Conservation (phyloP, 2,797 vertebrate species). For the Sebastes wilsoni region DNA sequence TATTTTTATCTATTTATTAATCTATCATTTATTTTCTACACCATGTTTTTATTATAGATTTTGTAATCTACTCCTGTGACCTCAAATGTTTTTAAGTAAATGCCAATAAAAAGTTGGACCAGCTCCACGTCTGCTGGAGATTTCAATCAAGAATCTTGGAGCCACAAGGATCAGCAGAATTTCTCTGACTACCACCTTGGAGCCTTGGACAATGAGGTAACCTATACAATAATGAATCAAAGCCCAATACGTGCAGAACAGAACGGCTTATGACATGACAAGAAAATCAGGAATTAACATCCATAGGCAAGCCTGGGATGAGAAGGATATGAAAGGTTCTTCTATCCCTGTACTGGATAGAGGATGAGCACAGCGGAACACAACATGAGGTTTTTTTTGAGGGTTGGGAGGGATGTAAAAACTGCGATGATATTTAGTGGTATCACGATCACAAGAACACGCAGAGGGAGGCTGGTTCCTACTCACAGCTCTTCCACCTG, state of each 20-base stretch:
- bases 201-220: neutral
- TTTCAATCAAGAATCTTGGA: neutral
- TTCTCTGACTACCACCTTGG: neutral
- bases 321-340: slow-evolving; percentile 32
- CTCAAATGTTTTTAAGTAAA: neutral
- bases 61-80: neutral
- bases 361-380: slow-evolving; percentile 48
- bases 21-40: neutral
- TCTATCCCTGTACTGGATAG: slow-evolving; percentile 75
- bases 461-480: slow-evolving; percentile 80
- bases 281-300: slow-evolving; percentile 3
- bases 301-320: slow-evolving; percentile 39
- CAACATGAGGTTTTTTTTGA: neutral
- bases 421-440: slow-evolving; percentile 17
- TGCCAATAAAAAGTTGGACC: neutral
- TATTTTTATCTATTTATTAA: neutral
- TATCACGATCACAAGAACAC: slow-evolving; percentile 67
- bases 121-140: neutral
- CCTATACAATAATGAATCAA: neutral
- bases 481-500: slow-evolving; percentile 99
- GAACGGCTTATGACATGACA: neutral
- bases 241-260: neutral
- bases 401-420: neutral
- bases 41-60: neutral
- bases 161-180: neutral